Conservation (phyloP, 2,888 invertebrate species). For the Tiliacea citrago region DNA sequence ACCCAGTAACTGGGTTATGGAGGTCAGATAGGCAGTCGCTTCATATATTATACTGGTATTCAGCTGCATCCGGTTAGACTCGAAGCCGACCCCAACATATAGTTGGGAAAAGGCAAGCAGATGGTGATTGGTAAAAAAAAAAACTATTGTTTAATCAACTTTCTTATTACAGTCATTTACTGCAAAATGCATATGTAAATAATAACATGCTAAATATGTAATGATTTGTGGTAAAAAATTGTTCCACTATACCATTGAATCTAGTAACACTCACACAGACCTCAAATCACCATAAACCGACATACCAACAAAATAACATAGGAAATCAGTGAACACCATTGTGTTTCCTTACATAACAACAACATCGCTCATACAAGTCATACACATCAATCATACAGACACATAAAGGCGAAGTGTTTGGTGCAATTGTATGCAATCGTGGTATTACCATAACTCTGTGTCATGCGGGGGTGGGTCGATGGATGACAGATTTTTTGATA, state of each 20-base stretch:
- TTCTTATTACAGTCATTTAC: too few relatives aligned
- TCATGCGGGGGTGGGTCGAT: slow-evolving; percentile 49
- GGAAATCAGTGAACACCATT: slow-evolving; percentile 54
- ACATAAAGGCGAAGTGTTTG: slow-evolving; percentile 34
- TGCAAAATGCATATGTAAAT: too few relatives aligned
- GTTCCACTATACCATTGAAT: slow-evolving; percentile 1
- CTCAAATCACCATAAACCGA: slow-evolving; percentile 41
- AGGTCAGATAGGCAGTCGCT: too few relatives aligned
- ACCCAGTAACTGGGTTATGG: too few relatives aligned
- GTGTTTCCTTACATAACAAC: slow-evolving; percentile 53
- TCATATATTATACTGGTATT: too few relatives aligned
- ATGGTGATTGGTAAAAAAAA: neutral
- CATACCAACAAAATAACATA: slow-evolving; percentile 44
- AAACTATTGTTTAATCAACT: neutral
- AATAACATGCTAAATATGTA: too few relatives aligned
- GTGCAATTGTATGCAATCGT: slow-evolving; percentile 55
- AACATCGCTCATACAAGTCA: slow-evolving; percentile 35
- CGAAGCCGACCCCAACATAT: too few relatives aligned
- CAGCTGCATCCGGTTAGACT: too few relatives aligned
- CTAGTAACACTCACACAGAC: neutral
- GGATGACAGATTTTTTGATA: slow-evolving; percentile 21
- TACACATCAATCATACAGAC: slow-evolving; percentile 50
- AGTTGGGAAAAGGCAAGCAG: too few relatives aligned
- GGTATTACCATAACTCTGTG: slow-evolving; percentile 53
- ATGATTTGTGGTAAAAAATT: neutral